Base-by-base conservation (phyloP, 2,888 invertebrate genomes). In the Ashinkailepas kermadecensis region DNA sequence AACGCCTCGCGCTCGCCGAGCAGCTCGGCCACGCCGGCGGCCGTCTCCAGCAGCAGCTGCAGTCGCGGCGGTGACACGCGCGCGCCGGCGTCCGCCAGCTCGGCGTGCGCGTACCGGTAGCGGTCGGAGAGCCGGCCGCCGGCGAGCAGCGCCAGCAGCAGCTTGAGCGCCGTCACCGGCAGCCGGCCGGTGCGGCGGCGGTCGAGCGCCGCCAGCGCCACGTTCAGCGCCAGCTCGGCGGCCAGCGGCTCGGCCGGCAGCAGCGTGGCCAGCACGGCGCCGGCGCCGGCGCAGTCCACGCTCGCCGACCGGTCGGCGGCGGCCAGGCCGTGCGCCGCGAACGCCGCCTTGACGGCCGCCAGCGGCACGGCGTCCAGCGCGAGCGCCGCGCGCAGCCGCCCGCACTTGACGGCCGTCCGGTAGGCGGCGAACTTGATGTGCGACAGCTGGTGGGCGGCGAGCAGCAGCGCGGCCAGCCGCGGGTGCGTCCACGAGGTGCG, bases 351-450 rank as follows among this genome's bases (percentile, higher is more conserved):
- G 21, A 80, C 80, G 21, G 58, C 64, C 11, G 80, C 58, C 39
- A 64, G 54, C 12, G 18, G 7, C 10, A 59, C 64, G 21, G 25
- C 59, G 15, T 56, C 78, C 58, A 65, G 65, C 78, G 25, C 57
- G 21, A 94, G 88, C 84, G 90, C 88, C 84, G 89, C 89, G 86
- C 92, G 92, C 80, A 92, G 86, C 82, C 90, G 88, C 84, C 90
- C 87, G 84, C 92, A 89, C 88, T 95, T 95, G 83, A 92, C 90
- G 25, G 94, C 93, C 83, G 93, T 91, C 84, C 94, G 90, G 86
- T 95, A 94, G 6, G 92, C 91, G 84, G 92, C 91, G 88, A 93
- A 94, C 86, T 92, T 92, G 83, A 94, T 92, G 81, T 89, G 90
- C 86, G 92, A 91, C 85, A 91, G 92, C 82, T 91, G 91, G 84